Percentiles rank a stretch among this genome's conserved stretches.
Conservation (phyloP, 2,113 vertebrate species). For the Pluvialis apricaria region DNA sequence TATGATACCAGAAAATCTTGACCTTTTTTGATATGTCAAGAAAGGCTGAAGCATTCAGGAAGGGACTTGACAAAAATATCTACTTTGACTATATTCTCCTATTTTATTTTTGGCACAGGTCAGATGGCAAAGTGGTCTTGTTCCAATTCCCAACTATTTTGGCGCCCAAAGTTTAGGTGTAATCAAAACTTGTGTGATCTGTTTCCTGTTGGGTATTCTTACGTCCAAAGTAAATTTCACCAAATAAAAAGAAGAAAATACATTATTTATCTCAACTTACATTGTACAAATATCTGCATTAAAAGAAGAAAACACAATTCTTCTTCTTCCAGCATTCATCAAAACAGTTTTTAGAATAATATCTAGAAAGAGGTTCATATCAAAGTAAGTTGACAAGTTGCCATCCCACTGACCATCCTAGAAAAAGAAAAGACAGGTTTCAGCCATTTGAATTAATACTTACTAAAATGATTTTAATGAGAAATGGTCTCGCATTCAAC, state of each 20-base stretch:
- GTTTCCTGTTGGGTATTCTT: neutral
- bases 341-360: slow-evolving; percentile 89
- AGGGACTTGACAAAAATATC: neutral
- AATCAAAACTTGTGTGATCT: neutral
- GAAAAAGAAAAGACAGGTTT: slow-evolving; percentile 1
- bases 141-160: neutral
- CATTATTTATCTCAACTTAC: slow-evolving; percentile 73
- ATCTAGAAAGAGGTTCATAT: slow-evolving; percentile 94
- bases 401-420: slow-evolving; percentile 95
- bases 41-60: neutral
- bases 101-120: neutral
- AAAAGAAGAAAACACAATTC: slow-evolving; percentile 94
- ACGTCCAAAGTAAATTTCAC: neutral
- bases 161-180: neutral
- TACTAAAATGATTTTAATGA: neutral
- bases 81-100: neutral
- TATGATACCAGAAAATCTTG: neutral
- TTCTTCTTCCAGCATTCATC: slow-evolving; percentile 84
- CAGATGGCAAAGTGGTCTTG: neutral
- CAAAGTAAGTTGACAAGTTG: slow-evolving; percentile 92
- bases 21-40: neutral
- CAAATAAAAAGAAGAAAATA: neutral
- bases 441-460: neutral
- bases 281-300: slow-evolving; percentile 95
- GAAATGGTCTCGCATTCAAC: neutral